A percentile compares a stretch with the other conserved stretches of the same genome.
Evolutionary conservation across 2,113 vertebrate genomes (phyloP).

Genomic region (Cebus imitator): DNA sequence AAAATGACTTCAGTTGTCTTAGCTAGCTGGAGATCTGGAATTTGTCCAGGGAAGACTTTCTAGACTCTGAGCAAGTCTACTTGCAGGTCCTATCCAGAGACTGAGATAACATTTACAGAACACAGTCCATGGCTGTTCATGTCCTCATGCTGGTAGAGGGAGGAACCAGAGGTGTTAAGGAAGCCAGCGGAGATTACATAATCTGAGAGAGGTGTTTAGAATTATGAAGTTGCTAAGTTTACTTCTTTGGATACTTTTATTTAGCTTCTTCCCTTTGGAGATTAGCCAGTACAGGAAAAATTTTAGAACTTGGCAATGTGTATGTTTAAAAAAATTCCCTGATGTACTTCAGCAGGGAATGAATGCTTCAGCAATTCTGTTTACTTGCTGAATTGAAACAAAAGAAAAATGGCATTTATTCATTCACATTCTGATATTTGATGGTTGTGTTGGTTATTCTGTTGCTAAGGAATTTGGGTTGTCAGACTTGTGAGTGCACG

Average conservation of each 20-base stretch:
- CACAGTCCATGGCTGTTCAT: not conserved
- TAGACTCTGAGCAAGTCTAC: not conserved
- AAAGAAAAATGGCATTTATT: not conserved
- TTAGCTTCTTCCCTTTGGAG: not conserved
- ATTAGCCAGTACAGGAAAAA: not conserved
- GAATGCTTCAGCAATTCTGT: not conserved
- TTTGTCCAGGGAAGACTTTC: not conserved
- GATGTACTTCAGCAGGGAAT: not conserved
- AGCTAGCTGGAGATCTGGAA: not conserved
- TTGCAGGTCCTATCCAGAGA: not conserved
- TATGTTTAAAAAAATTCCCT: not conserved
- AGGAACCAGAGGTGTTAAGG: not conserved
- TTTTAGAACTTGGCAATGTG: conserved; percentile 5
- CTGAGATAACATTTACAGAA: not conserved
- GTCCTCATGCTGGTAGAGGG: not conserved
- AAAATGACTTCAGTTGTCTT: not conserved
- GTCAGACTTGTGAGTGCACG: not conserved
- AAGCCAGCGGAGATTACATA: not conserved
- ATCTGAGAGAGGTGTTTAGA: not conserved
- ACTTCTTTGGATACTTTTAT: not conserved
- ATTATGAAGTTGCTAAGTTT: not conserved
- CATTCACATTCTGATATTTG: not conserved
- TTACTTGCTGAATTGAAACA: not conserved
- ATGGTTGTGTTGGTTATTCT: not conserved
- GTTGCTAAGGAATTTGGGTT: not conserved